These are phyloP conservation scores for Elysia chlorotica DNA, from an alignment of 1,140 invertebrate species.

Conservation along the genomic window DNA sequence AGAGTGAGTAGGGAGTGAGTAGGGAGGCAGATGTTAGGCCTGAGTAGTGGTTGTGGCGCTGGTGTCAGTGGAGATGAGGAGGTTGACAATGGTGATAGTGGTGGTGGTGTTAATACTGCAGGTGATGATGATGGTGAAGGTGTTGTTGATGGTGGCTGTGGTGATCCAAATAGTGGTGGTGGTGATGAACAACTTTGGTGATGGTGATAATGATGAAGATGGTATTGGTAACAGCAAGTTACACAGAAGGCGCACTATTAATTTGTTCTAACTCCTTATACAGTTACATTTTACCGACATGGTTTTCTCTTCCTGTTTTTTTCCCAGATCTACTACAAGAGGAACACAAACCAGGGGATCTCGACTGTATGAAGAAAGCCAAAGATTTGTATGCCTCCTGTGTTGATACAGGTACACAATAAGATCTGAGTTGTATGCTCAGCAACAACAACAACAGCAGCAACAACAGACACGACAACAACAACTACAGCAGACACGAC, in stretches of 20 bases:
- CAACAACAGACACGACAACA: neutral
- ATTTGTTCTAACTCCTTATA: neutral
- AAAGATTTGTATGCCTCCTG: conserved; percentile 83
- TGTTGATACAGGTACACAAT: conserved; percentile 80
- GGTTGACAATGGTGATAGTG: too few species aligned
- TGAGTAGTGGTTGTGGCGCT: too few species aligned
- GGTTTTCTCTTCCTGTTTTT: neutral
- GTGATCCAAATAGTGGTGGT: neutral
- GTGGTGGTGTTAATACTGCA: too few species aligned
- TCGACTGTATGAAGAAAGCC: conserved; percentile 61
- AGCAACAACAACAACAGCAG: neutral
- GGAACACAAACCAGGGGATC: conserved; percentile 10
- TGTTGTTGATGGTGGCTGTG: neutral
- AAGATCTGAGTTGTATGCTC: conserved; percentile 38
- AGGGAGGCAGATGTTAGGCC: too few species aligned
- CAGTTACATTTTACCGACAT: neutral
- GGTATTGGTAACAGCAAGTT: neutral
- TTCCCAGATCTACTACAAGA: conserved; percentile 41
- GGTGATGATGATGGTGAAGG: too few species aligned
- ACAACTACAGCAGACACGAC: neutral
- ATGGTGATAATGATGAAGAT: neutral
- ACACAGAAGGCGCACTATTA: neutral
- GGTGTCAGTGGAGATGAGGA: too few species aligned
- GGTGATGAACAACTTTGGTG: neutral
- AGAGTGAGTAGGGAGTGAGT: too few species aligned